These are phyloP conservation scores for Epinotia bilunana DNA, from an alignment of 2,888 invertebrate species.

Conservation along the genomic window DNA sequence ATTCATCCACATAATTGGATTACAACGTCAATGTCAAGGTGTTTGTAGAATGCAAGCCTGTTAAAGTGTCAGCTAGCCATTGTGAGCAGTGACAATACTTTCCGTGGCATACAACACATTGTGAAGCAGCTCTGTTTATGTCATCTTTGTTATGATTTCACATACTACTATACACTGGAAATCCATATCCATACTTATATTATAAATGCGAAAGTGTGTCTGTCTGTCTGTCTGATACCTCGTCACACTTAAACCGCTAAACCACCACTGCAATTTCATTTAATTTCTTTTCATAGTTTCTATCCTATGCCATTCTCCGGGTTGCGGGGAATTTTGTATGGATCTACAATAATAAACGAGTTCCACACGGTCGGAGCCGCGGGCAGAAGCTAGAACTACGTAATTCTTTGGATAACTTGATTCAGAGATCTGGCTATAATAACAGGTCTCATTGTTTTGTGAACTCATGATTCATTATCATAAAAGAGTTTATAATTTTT, in stretches of 20 bases:
- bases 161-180: not conserved
- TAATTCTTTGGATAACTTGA: not conserved
- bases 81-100: constrained; percentile 11
- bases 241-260: too few relatives aligned
- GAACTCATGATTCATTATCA: too few relatives aligned
- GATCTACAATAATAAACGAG: too few relatives aligned
- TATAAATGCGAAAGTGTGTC: too few relatives aligned
- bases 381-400: not conserved
- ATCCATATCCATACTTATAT: not conserved
- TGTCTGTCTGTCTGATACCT: too few relatives aligned
- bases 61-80: constrained; percentile 19
- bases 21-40: constrained; percentile 40
- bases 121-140: not conserved
- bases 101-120: not conserved
- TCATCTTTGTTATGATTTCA: not conserved
- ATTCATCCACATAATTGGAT: constrained; percentile 28
- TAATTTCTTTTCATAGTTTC: too few relatives aligned
- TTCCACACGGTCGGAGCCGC: too few relatives aligned
- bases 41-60: constrained; percentile 35
- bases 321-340: too few relatives aligned
- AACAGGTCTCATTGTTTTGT: not conserved
- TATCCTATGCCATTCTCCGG: too few relatives aligned
- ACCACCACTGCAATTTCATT: too few relatives aligned
- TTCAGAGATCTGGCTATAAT: not conserved
- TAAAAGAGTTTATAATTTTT: too few relatives aligned